Conservation (phyloP, 2,113 vertebrate genomes). For the Emydocephalus ijimae region DNA sequence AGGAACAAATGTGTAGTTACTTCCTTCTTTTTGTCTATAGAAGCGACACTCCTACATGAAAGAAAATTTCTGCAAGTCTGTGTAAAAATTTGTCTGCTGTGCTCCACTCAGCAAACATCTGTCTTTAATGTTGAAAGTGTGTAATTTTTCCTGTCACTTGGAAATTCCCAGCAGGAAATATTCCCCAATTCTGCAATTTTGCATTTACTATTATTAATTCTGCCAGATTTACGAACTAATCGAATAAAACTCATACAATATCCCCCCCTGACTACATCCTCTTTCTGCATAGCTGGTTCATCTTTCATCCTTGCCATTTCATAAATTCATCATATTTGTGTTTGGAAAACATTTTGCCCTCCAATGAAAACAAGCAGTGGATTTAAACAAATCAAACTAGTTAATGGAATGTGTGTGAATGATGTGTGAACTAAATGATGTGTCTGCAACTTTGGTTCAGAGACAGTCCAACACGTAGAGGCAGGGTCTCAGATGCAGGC, state of each 20-base stretch:
- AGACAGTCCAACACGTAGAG: background rate
- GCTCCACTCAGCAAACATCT: background rate
- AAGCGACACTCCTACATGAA: background rate
- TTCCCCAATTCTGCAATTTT: constrained; percentile 12
- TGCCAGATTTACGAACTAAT: constrained; percentile 4
- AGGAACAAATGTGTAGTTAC: background rate
- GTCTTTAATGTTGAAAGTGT: background rate
- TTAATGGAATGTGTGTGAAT: background rate
- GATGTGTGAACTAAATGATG: too few species aligned
- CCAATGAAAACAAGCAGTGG: background rate
- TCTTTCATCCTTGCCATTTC: constrained; percentile 4
- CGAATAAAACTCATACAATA: background rate
- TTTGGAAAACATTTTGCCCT: background rate
- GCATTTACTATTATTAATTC: background rate
- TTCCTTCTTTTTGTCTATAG: constrained; percentile 2
- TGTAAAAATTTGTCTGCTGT: background rate
- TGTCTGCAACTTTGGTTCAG: background rate
- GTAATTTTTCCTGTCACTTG: background rate
- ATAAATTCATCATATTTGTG: background rate
- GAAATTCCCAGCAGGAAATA: constrained; percentile 24
- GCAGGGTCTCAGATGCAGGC: background rate
- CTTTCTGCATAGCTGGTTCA: background rate
- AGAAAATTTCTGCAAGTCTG: background rate
- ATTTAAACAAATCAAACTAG: background rate
- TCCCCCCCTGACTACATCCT: background rate